A percentile compares a stretch with the other conserved stretches of the same genome.
These are phyloP conservation scores for Cheilinus undulatus DNA, from an alignment of 2,113 vertebrate species.

Conservation along the genomic window DNA sequence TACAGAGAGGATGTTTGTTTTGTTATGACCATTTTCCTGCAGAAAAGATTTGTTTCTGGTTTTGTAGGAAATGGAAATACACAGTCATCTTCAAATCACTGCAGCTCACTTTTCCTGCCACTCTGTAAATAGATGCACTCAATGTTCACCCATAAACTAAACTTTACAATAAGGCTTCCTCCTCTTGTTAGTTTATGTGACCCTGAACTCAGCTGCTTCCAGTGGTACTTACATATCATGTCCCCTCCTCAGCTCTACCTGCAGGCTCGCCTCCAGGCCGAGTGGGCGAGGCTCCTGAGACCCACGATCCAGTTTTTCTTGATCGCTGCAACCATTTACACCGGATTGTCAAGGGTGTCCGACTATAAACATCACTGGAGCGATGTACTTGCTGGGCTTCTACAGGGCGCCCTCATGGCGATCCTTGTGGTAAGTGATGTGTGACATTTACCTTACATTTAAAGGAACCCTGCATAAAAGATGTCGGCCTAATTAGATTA, in stretches of 20 bases:
- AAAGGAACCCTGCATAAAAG: no score
- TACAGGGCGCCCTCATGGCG: constrained; percentile 93
- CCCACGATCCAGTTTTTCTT: constrained; percentile 95
- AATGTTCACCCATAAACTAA: neutral
- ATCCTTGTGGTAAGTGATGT: constrained; percentile 89
- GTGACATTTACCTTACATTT: neutral
- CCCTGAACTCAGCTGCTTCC: no score
- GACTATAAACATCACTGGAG: constrained; percentile 99
- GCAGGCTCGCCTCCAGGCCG: constrained; percentile 91
- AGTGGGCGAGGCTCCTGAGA: constrained; percentile 93
- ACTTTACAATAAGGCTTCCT: no score
- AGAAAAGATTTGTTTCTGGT: neutral
- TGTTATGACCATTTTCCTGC: neutral
- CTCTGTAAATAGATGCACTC: neutral
- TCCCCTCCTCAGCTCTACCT: constrained; percentile 89
- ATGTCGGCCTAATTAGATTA: no score
- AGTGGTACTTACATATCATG: neutral
- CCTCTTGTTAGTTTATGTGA: no score
- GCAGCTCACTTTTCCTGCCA: neutral
- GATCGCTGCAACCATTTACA: constrained; percentile 89
- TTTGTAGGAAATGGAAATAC: neutral
- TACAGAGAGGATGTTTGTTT: neutral
- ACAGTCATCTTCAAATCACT: neutral
- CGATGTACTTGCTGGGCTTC: constrained; percentile 92
- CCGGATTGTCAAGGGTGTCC: constrained; percentile 94